Evolutionary conservation across 2,888 invertebrate genomes (phyloP), one percentile per base, ranked within the genome.

Genomic region (Andrena marginata): DNA sequence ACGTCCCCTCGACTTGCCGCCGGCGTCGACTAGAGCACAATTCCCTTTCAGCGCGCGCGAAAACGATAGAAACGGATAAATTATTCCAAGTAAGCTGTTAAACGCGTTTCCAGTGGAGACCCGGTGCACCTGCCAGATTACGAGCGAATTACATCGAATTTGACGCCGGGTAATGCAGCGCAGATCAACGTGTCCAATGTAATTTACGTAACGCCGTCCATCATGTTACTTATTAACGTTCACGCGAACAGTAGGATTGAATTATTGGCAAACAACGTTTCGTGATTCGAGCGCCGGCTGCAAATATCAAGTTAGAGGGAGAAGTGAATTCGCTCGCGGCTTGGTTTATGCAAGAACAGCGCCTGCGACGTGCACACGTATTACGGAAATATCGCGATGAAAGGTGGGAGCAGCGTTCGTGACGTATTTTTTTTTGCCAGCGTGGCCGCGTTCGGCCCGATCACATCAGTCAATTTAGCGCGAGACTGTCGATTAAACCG

Each of bases 111-210:
- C 33, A 10, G 31, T 16, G 26, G 20, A 10, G 51, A n/a, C 29
- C 59, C 42, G 78, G 63, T 63, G 56, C 33, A 49, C 29, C 77
- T 29, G 42, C 67, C 76, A 70, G 73, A 81, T 86, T 84, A 76
- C 80, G 20, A 68, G 48, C 70, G 70, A 76, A 86, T 84, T 84
- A 84, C 87, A 87, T 81, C 74, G 86, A 87, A 82, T 85, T 84
- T 86, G 78, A 87, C 87, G 78, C 26, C 63, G 64, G 63, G 8
- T 64, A 73, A 68, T 69, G 73, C 59, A 51, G 64, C 63, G 59
- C 48, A 65, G 80, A 81, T 80, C 81, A 80, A 74, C 74, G 64
- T 48, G 74, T 63, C 59, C 31, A 26, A 33, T 60, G 35, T 74
- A 80, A 80, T 81, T 80, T 81, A 74, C 48, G 80, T 29, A 63